Conservation (phyloP, 2,113 vertebrate species). For the Limanda limanda region DNA sequence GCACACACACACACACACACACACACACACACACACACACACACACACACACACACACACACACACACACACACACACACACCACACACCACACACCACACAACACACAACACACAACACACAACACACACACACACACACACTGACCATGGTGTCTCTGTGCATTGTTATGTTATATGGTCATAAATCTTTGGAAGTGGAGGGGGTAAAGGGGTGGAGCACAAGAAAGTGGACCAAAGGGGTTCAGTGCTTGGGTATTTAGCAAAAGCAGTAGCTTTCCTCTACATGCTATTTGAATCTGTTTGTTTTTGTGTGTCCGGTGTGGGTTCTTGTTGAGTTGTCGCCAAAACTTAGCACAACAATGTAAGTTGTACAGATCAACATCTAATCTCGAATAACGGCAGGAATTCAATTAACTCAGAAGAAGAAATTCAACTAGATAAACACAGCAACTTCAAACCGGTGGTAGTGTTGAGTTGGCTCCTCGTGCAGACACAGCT, state of each 20-base stretch:
- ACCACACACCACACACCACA: conserved; percentile 45
- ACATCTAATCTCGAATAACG: conserved; percentile 2
- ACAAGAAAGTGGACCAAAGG: conserved; percentile 59
- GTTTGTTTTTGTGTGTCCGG: conserved; percentile 36
- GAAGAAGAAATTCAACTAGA: neutral
- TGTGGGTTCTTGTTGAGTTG: neutral
- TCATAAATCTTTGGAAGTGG: conserved; percentile 79
- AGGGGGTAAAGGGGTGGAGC: conserved; percentile 54
- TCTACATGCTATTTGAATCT: conserved; percentile 41
- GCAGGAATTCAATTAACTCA: neutral
- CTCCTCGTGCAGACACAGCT: conserved; percentile 2
- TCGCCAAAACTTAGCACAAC: neutral
- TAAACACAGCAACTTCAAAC: neutral
- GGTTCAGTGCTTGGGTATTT: conserved; percentile 49
- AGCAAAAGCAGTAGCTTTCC: conserved; percentile 30
- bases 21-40: conserved; percentile 47
- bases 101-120: conserved; percentile 45
- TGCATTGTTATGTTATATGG: conserved; percentile 82
- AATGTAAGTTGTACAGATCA: neutral
- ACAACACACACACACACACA: conserved; percentile 41
- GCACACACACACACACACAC: conserved; percentile 28
- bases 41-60: conserved; percentile 42
- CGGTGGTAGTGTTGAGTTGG: neutral
- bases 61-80: conserved; percentile 36
- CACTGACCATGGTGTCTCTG: conserved; percentile 75